Evolutionary conservation across 1,140 invertebrate species (phyloP).

Genomic region (Oryzaephilus surinamensis): DNA sequence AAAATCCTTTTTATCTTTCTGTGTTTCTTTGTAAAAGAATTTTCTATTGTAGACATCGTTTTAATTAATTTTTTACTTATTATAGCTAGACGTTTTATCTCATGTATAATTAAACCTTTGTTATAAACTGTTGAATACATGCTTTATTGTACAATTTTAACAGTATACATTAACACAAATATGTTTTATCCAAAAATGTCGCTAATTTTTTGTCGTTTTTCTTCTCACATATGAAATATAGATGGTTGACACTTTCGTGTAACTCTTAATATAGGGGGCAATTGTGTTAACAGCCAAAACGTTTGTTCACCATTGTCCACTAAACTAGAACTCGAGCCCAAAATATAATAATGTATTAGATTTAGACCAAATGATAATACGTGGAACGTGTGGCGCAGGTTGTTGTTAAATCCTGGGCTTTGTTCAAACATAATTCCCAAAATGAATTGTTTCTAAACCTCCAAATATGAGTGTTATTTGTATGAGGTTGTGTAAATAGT

Average conservation of each 20-base stretch:
- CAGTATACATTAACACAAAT: no score
- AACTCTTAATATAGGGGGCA: not conserved
- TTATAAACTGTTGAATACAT: no score
- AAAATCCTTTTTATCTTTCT: no score
- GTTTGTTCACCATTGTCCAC: not conserved
- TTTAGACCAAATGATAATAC: conserved; percentile 6
- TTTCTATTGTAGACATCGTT: no score
- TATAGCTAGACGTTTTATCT: no score
- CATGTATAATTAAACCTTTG: no score
- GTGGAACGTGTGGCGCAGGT: conserved; percentile 4
- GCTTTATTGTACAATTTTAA: no score
- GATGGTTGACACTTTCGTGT: not conserved
- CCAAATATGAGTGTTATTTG: not conserved
- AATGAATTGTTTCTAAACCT: conserved; percentile 11
- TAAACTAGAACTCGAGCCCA: no score
- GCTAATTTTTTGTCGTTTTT: not conserved
- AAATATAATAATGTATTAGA: conserved; percentile 2
- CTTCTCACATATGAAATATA: not conserved
- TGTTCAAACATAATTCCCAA: conserved; percentile 10
- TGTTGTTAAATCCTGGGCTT: conserved; percentile 8
- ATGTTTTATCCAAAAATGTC: no score
- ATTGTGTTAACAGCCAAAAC: not conserved
- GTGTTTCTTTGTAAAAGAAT: no score
- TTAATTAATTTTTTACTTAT: no score
- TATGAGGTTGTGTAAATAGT: not conserved